These are phyloP conservation scores for Mellivora capensis DNA, from an alignment of 2,113 vertebrate species.

Conservation along the genomic window DNA sequence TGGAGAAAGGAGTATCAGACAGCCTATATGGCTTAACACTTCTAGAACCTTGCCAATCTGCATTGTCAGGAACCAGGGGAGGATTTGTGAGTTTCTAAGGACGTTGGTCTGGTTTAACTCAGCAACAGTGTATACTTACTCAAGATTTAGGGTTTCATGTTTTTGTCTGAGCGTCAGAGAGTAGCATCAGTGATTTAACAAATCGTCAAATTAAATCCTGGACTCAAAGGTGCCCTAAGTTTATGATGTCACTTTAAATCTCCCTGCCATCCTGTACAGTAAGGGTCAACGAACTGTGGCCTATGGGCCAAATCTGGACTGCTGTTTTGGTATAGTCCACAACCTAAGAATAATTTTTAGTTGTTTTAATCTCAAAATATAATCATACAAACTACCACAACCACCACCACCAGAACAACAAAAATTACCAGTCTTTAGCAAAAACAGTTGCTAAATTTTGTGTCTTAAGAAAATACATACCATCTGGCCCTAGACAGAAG, in stretches of 20 bases:
- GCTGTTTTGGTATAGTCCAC: background rate
- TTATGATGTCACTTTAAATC: background rate
- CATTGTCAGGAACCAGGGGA: background rate
- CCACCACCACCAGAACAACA: background rate
- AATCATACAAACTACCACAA: background rate
- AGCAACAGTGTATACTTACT: background rate
- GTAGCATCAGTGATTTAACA: background rate
- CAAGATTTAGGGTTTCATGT: background rate
- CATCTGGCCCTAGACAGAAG: background rate
- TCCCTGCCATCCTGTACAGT: background rate
- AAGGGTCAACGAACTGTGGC: background rate
- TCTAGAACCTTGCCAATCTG: background rate
- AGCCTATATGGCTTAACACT: background rate
- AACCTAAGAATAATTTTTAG: background rate
- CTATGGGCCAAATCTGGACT: background rate
- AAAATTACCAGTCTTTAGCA: background rate
- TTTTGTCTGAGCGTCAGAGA: background rate
- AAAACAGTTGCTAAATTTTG: background rate
- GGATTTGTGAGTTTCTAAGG: background rate
- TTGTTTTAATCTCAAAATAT: background rate
- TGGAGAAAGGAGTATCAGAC: background rate
- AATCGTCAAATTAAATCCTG: background rate
- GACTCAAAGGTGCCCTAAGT: background rate
- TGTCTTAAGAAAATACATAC: background rate
- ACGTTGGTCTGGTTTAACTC: background rate